Base-by-base conservation (phyloP, 2,888 invertebrate genomes). In the Acanthopleura granulata region DNA sequence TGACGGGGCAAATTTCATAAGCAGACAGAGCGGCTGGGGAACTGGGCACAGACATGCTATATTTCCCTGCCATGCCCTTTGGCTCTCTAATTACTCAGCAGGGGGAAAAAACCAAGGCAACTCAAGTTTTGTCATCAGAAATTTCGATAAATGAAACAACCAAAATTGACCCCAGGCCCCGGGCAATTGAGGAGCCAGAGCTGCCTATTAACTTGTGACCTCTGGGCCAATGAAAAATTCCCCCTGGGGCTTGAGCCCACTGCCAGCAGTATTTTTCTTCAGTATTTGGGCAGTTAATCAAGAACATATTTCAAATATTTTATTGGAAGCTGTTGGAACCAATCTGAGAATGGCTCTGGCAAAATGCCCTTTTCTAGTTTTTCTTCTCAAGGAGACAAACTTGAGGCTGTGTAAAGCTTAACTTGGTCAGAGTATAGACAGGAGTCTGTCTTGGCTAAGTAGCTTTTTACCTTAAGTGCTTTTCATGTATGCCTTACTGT, bases 301-400 rank as follows among this genome's bases (percentile, higher is more conserved):
- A 66, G 66, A 66, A 27, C 66, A 66, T 66, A 66, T 66, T 66
- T 66, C 66, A 66, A 66, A 66, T 66, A 66, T 66, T 66, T 22
- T 66, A 27, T 27, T 27, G 25, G 29, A 27, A 27, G 29, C 16
- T 22, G 25, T 66, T 66, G 66, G 22, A 27, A 25, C 27, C 66
- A 27, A 27, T 66, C 66, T 66, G 22, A 27, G 66, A 66, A 15
- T 27, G 16, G 15, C 29, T 15, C 14, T 66, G 66, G 66, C 66
- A 66, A 27, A 66, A 27, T 66, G 66, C 66, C 66, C 25, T 40
- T 40, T 40, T 40, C 40, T 40, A 40, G 40, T 40, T 40, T 40
- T 40, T 40, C 40, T 40, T 40, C 40, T 40, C 40, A 40, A 40
- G 40, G 40, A 40, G 40, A 40, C 40, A 40, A n/a, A 40, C 40